Evolutionary conservation across 2,113 vertebrate species (phyloP), one percentile per base, ranked within the genome.

Genomic region (Leptocoma aspasia): DNA sequence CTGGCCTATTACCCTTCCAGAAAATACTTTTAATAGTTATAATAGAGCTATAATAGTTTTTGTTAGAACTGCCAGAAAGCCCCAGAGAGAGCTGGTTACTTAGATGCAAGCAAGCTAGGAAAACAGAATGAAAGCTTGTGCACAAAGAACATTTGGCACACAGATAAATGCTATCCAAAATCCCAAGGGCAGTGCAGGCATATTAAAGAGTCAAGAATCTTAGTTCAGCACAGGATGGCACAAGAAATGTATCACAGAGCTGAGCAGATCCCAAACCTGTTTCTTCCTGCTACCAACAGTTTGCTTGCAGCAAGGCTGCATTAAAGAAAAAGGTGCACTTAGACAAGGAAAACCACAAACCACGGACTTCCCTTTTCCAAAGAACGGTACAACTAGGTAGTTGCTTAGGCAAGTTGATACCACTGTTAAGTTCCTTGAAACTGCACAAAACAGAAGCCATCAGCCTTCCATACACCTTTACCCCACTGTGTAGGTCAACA

Each of bases 271-370:
- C 54, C 52, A 82, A 77, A 50, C 10, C 33, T 28, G 12, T 22
- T 80, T 66, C 68, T 64, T 82, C 23, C 45, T 68, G 28, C 31
- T 33, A 31, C 47, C 28, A 59, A 9, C 24, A 41, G 76, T 54
- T 63, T n/a, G 23, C 79, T 86, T 77, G 56, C 45, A 52, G 23
- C 49, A 31, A 86, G 28, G 44, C 20, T 81, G 71, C 90, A 31
- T 28, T n/a, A 82, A 86, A 66, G 49, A 52, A 92, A 77, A 57
- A 81, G 52, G 33, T 0, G 15, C 4, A 11, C 20, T 82, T 52
- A 23, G 41, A 89, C 60, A 75, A 71, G 72, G 70, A 92, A 95
- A 96, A 80, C 90, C 92, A 86, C 90, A 82, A 90, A 94, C 86
- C 82, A 88, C 4, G 0, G 52, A 41, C 68, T 93, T 79, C 68